Conservation (phyloP, 2,888 invertebrate species). For the Mimumesa dahlbomi region DNA sequence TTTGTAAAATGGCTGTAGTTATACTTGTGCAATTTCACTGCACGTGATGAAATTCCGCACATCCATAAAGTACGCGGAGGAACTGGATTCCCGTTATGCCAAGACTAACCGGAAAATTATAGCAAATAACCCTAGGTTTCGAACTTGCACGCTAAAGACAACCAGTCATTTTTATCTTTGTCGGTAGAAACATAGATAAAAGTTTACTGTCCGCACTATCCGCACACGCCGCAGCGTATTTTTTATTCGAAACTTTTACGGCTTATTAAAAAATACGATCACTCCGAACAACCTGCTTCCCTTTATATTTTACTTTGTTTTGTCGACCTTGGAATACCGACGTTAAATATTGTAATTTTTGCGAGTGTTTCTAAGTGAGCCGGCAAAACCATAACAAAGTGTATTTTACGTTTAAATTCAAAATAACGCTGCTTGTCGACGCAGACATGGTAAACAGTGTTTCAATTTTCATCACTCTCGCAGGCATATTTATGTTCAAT, state of each 20-base stretch:
- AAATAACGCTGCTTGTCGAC: background rate
- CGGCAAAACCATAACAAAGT: background rate
- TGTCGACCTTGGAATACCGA: background rate
- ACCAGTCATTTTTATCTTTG: too few species aligned
- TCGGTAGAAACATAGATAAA: too few species aligned
- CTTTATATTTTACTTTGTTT: background rate
- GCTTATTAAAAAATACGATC: too few species aligned
- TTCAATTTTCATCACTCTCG: too few species aligned
- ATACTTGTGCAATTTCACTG: constrained; percentile 14
- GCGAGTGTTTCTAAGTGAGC: background rate
- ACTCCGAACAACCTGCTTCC: background rate
- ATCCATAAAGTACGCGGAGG: background rate
- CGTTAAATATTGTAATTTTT: background rate
- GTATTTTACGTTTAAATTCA: background rate
- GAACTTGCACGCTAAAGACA: too few species aligned
- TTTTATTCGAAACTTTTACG: background rate
- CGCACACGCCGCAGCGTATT: too few species aligned
- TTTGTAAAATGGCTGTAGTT: too few species aligned
- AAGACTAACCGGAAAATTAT: background rate
- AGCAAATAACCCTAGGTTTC: constrained; percentile 17
- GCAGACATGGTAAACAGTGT: background rate
- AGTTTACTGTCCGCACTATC: too few species aligned
- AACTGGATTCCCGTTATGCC: background rate
- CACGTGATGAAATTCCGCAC: constrained; percentile 20
- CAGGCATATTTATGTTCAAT: too few species aligned